Evolutionary conservation across 2,797 vertebrate genomes (phyloP), one percentile per base, ranked within the genome.

Genomic region (Tangara arthus): DNA sequence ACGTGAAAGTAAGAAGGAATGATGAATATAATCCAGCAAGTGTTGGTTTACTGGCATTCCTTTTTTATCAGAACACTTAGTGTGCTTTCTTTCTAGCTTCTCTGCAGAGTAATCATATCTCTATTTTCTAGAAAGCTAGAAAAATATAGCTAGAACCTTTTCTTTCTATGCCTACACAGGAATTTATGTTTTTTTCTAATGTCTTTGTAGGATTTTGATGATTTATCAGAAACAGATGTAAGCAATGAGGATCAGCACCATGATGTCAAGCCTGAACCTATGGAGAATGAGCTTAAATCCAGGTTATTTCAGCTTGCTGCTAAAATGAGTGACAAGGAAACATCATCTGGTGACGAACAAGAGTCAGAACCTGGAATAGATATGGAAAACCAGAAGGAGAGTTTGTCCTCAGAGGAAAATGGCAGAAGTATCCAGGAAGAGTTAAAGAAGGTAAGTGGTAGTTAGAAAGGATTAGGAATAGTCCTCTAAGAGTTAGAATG

Each of bases 341-440:
- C 97, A 23, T 98, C 98, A 15, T 99, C 99, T 2, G 98, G 98
- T 49, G 99, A 99, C n/a, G 99, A 98, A 5, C 97, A 97, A 59
- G 97, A 97, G 44, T 97, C 94, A 3, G 98, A 98, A 60, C 68
- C 95, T 82, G 97, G 89, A 95, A 92, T 79, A 2, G 97, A 97
- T 68, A 71, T 89, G 3, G 97, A 97, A 92, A 97, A 92, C 60
- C 96, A 91, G 78, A 97, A 97, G 78, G 97, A 97, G 57, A 95
- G 86, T 35, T 84, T 97, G 65, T 96, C 97, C 55, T 97, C 97
- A 15, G 98, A 98, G 64, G 98, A 98, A 52, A 98, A 94, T 59
- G 84, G 86, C 75, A 97, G 87, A 93, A 95, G 76, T 18, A 91
- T 98, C 82, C 98, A 97, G 65, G 97, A 98, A 37, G 97, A 98